Evolutionary conservation across 2,797 vertebrate genomes (phyloP), one percentile per base, ranked within the genome.

Genomic region (Chlorospingus semifuscus): DNA sequence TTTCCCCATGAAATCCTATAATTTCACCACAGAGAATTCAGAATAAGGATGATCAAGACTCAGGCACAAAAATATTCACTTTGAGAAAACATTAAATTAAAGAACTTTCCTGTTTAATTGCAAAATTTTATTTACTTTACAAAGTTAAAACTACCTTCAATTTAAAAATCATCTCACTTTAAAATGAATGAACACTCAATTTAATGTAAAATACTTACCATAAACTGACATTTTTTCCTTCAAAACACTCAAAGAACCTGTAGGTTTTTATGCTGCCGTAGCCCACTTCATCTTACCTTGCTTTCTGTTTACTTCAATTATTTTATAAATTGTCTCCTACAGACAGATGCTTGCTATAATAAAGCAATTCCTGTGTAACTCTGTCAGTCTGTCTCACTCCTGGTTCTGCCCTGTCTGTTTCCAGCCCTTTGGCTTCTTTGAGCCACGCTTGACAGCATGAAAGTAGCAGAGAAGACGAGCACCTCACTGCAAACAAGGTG

Each of bases 11-110:
- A 49, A 69, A 42, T 61, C 1, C 37, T 70, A 3, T 47, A 46
- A 41, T 55, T 74, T 86, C 8, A 63, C 3, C 8, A 59, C 6
- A 55, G 1, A n/a, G 7, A 1, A 7, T 69, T 80, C 26, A 66
- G 42, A 57, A 15, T 59, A 69, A 84, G 56, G 41, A 2, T 8
- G 20, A 61, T 1, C 6, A 82, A 65, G 82, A 39, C 47, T 50
- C 14, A 68, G 32, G 46, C 8, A 26, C 0, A 32, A 68, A 81
- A 71, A 55, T 0, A 55, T 6, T 60, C 3, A 19, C 5, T 32
- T 3, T 8, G 13, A 87, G 49, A 92, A 64, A 61, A 36, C 12
- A 32, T 69, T 70, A 64, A 65, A 39, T 36, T 32, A 36, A 74
- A 50, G 2, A 69, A 13, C 3, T 41, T 2, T 47, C 11, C 20